A percentile compares a stretch with the other conserved stretches of the same genome.
These are phyloP conservation scores for Epinotia ramella DNA, from an alignment of 2,888 invertebrate species.

Conservation along the genomic window DNA sequence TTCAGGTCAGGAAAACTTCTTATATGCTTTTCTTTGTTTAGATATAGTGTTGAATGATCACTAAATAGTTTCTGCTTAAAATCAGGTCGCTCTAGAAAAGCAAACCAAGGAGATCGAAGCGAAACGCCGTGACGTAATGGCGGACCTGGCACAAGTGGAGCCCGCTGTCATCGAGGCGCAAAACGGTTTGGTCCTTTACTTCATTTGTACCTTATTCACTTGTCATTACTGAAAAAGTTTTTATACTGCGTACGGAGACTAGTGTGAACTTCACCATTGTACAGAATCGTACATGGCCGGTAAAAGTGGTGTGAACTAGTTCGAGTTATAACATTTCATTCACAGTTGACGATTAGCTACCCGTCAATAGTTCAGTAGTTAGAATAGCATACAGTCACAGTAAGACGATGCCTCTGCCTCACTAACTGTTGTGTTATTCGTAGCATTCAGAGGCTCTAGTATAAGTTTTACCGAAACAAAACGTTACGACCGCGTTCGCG, in stretches of 20 bases:
- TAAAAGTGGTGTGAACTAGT: conserved; percentile 24
- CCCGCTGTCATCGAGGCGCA: conserved; percentile 99
- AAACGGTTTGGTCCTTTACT: conserved; percentile 88
- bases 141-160: conserved; percentile 98
- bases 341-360: conserved; percentile 49
- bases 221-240: background rate
- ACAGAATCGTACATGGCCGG: conserved; percentile 22
- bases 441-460: conserved; percentile 8
- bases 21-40: background rate
- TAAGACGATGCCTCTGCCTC: conserved; percentile 59
- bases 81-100: conserved; percentile 88
- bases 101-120: conserved; percentile 97
- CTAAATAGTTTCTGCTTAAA: conserved; percentile 1
- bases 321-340: conserved; percentile 46
- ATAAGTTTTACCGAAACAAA: too few species aligned
- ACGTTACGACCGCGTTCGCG: too few species aligned
- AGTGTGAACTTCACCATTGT: conserved; percentile 10
- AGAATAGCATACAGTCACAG: conserved; percentile 54
- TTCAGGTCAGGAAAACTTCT: conserved; percentile 85
- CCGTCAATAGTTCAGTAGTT: conserved; percentile 50
- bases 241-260: background rate
- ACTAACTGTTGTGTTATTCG: conserved; percentile 20
- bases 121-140: conserved; percentile 97
- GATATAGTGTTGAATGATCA: background rate
- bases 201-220: conserved; percentile 53